Conservation (phyloP, 1,140 invertebrate genomes). For the Diuraphis noxia region DNA sequence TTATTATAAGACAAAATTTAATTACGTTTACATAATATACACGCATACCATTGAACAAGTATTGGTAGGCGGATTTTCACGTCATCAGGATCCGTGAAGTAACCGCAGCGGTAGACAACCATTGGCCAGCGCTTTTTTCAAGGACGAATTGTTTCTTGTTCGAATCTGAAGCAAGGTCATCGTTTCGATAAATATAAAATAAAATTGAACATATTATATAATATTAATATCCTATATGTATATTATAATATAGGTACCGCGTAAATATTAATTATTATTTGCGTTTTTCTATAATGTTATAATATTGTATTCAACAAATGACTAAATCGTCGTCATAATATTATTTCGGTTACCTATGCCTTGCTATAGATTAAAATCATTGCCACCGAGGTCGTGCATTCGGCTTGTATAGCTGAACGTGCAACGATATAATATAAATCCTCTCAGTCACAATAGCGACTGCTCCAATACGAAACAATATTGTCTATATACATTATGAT, state of each 20-base stretch:
- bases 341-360: background rate
- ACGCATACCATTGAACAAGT: background rate
- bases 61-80: background rate
- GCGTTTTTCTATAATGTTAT: background rate
- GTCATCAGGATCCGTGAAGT: background rate
- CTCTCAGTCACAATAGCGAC: background rate
- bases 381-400: background rate
- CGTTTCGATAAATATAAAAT: background rate
- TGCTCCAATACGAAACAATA: background rate
- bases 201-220: background rate
- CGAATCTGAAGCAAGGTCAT: slow-evolving; percentile 38
- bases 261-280: background rate
- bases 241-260: background rate
- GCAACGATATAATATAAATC: background rate
- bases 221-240: background rate
- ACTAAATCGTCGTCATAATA: background rate
- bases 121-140: background rate
- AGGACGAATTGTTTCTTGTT: slow-evolving; percentile 29
- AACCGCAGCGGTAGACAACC: background rate
- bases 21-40: background rate
- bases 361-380: background rate
- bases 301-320: background rate
- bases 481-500: background rate
- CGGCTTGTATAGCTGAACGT: background rate
- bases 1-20: background rate